Base-by-base conservation (phyloP, 2,888 invertebrate genomes). In the Ferrisia virgata region DNA sequence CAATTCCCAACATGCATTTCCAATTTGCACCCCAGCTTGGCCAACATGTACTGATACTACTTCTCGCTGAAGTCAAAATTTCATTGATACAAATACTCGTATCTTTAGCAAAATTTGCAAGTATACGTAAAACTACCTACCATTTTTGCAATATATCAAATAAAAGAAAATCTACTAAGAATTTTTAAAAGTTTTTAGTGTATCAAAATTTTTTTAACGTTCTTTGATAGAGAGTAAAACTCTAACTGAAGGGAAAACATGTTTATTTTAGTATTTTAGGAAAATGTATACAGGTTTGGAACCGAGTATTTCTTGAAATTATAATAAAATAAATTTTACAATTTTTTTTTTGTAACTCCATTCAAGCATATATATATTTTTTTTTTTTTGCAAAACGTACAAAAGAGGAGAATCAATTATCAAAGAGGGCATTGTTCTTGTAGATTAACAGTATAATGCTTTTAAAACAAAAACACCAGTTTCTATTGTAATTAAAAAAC, bases 1-100 rank as follows among this genome's bases (percentile, higher is more conserved):
- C 47, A 82, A 64, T 72, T 82, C 82, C 82, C 82, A 82, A 40
- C 82, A 82, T n/a, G 82, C 82, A 25, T 72, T 82, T 28, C 82
- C 82, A 25, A 82, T 82, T 22, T 82, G 82, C 8, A 82, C 72
- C 43, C 82, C 82, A 31, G 82, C 82, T 82, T 82, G 82, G 31
- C 82, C 82, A 31, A 82, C 72, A 22, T 82, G 82, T 31, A 82
- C 43, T 28, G 82, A 82, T n/a, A 82, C 82, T 72, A 82, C 82
- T 82, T 82, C 82, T 25, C 82, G 82, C 82, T 82, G 33, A 33
- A 18, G n/a, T n/a, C n/a, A 72, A 78, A 36, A 28, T 0, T 18
- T 39, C 18, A 36, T 76, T 76, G 8, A 0, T n/a, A 22, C n/a
- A 33, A 72, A 31, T 72, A 31, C 15, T 31, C 28, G 9, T 28